Percentiles rank a stretch among this genome's conserved stretches.
Conservation (phyloP, 2,888 invertebrate species). For the Drosophila neotestacea region DNA sequence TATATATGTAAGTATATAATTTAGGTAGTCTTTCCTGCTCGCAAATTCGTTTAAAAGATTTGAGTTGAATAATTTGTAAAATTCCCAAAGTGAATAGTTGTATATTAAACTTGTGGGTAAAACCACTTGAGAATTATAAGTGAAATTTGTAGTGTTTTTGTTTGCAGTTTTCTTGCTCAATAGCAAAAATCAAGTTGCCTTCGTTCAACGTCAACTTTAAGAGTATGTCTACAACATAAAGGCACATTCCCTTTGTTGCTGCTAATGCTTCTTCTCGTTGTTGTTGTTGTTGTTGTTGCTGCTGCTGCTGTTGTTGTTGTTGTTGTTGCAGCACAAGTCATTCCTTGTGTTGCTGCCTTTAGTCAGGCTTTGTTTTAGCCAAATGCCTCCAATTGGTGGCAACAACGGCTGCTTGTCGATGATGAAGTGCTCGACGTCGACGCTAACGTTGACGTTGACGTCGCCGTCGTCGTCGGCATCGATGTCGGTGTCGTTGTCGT, state of each 20-base stretch:
- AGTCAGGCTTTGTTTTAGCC: constrained; percentile 71
- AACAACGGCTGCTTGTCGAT: constrained; percentile 64
- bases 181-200: neutral
- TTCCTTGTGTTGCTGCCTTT: constrained; percentile 13
- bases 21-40: too few relatives aligned
- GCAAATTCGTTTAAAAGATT: too few relatives aligned
- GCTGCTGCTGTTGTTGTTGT: constrained; percentile 13
- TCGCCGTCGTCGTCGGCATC: constrained; percentile 7
- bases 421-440: constrained; percentile 69
- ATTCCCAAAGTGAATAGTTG: neutral
- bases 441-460: constrained; percentile 19
- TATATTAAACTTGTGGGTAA: too few relatives aligned
- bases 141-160: neutral
- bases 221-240: constrained; percentile 9
- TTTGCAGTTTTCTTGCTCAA: neutral
- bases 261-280: neutral
- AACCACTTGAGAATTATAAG: too few relatives aligned
- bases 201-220: constrained; percentile 1
- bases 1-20: too few relatives aligned
- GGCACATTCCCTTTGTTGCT: constrained; percentile 6
- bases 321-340: constrained; percentile 15
- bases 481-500: constrained; percentile 33
- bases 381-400: constrained; percentile 45
- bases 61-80: neutral
- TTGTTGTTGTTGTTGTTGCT: constrained; percentile 7